Evolutionary conservation across 2,888 invertebrate genomes (phyloP).

Genomic region (Oxyscelio sp.): DNA sequence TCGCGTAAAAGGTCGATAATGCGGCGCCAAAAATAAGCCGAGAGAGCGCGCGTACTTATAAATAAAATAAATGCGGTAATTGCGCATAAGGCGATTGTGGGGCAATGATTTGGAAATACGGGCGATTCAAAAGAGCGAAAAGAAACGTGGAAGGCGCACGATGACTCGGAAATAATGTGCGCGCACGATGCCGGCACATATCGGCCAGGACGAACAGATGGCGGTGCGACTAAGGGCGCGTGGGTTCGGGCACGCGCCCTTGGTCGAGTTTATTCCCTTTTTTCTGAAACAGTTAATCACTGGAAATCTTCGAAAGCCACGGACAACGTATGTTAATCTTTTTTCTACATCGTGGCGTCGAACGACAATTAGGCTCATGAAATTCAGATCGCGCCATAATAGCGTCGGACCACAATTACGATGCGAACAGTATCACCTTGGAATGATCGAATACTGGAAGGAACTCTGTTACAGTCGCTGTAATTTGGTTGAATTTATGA

Average conservation of each 20-base stretch:
- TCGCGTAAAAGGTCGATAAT: conserved; percentile 2
- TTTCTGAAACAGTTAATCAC: conserved; percentile 63
- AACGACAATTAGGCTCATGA: conserved; percentile 36
- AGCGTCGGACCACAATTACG: conserved; percentile 8
- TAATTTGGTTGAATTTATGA: no score
- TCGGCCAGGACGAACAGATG: conserved; percentile 60
- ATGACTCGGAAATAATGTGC: conserved; percentile 67
- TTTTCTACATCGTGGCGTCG: conserved; percentile 17
- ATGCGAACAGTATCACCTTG: neutral
- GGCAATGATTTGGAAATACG: conserved; percentile 45
- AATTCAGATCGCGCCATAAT: conserved; percentile 35
- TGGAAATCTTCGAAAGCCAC: conserved; percentile 63
- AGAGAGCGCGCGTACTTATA: neutral
- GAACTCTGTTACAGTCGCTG: no score
- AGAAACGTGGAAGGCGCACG: conserved; percentile 45
- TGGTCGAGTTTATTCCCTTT: conserved; percentile 25
- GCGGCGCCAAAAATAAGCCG: neutral
- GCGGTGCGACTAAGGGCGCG: conserved; percentile 61
- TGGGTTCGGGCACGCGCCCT: conserved; percentile 44
- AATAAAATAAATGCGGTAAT: conserved; percentile 7
- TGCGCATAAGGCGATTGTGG: conserved; percentile 12
- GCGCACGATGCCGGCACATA: conserved; percentile 56
- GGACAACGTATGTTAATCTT: conserved; percentile 58
- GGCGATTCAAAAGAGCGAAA: conserved; percentile 34
- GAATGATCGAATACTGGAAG: neutral